Conservation (phyloP, 2,113 vertebrate genomes). For the Potamarius usumacintae region DNA sequence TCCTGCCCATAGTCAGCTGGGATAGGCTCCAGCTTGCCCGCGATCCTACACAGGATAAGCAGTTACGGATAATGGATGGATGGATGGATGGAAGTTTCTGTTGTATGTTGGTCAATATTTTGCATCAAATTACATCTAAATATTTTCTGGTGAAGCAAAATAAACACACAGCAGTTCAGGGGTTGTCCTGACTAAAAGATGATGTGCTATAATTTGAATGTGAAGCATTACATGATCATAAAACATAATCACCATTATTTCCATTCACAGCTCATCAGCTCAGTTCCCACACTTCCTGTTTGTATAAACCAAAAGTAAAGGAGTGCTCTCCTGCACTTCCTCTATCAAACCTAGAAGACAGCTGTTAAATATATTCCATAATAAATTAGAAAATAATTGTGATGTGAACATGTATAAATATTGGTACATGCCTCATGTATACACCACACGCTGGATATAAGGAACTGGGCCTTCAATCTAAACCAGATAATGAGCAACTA, state of each 20-base stretch:
- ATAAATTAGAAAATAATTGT: not conserved
- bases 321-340: not conserved
- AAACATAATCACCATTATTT: too few species aligned
- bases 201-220: too few species aligned
- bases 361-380: not conserved
- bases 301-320: not conserved
- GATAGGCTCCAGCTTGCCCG: too few species aligned
- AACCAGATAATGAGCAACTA: not conserved
- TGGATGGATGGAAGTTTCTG: too few species aligned
- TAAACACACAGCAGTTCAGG: not conserved
- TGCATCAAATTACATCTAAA: not conserved
- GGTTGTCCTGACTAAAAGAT: not conserved
- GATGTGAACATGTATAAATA: not conserved
- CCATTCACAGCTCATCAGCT: not conserved
- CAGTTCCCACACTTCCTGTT: not conserved
- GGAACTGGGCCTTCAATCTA: not conserved
- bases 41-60: too few species aligned
- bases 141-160: not conserved
- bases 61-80: too few species aligned
- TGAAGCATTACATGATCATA: not conserved
- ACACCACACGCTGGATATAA: not conserved
- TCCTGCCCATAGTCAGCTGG: too few species aligned
- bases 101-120: not conserved
- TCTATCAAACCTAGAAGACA: not conserved
- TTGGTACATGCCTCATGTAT: not conserved